Evolutionary conservation across 2,888 invertebrate species (phyloP), one percentile per base, ranked within the genome.

Genomic region (Eupsilia transversa): DNA sequence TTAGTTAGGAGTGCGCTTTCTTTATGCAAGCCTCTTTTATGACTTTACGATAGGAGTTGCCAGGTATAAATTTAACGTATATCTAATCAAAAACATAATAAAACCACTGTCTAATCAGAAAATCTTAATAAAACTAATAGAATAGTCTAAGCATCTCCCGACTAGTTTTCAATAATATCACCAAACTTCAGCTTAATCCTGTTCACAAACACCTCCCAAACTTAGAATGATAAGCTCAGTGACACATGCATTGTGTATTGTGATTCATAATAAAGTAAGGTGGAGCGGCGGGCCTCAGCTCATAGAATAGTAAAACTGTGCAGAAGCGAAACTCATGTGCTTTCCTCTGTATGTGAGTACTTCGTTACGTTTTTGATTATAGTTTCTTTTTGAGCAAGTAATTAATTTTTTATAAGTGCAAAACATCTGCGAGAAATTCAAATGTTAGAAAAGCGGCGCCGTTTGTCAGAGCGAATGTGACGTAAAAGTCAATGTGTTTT

Each of bases 231-330:
- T 84, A 86, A 84, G 76, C 76, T 74, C 72, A 65, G 72, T 83
- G 87, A 83, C 87, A 87, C 82, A 78, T 86, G 87, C 84, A 85
- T 87, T 86, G 85, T 87, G 79, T 87, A 86, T 83, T 75, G 85
- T 87, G 88, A 84, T 88, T 85, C 89, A 89, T 88, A 86, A 86
- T 82, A 85, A 87, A 84, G 82, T 80, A 83, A 82, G 82, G 85
- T 80, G 75, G 61, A 67, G 77, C 82, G 79, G 79, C 72, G 83
- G 79, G 70, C 74, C 70, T 78, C 72, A 41, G 33, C 23, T 1
- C 71, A 71, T 27, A 78, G 78, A 72, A 35, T 41, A 63, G 14
- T 3, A 7, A 78, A 78, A 27, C 10, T 4, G 14, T n/a, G 23
- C 10, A 77, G 56, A 76, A 38, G 27, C 12, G 43, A 60, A n/a